A percentile compares a stretch with the other conserved stretches of the same genome.
These are phyloP conservation scores for Rhinichthys klamathensis DNA, from an alignment of 2,113 vertebrate species.

Conservation along the genomic window DNA sequence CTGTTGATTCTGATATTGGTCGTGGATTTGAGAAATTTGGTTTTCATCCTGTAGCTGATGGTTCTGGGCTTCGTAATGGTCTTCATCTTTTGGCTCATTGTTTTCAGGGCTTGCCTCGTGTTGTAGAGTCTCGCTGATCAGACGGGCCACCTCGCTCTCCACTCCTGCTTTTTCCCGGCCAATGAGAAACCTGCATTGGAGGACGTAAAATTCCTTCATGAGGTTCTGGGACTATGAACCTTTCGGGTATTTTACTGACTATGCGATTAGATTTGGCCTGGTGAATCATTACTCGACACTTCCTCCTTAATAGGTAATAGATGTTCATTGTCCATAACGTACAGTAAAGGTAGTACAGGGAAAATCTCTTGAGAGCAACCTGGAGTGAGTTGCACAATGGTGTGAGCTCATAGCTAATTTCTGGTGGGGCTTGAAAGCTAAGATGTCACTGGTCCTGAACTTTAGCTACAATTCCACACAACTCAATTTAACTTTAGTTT, in stretches of 20 bases:
- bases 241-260: constrained; percentile 14
- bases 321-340: neutral
- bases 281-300: constrained; percentile 56
- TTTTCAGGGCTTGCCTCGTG: constrained; percentile 76
- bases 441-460: neutral
- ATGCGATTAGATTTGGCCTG: constrained; percentile 32
- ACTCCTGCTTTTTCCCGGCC: constrained; percentile 88
- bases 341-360: neutral
- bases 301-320: neutral
- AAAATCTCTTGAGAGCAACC: neutral
- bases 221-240: constrained; percentile 8
- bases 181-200: constrained; percentile 75
- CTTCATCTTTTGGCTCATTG: constrained; percentile 9
- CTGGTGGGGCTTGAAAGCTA: neutral
- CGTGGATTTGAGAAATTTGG: neutral
- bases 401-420: neutral
- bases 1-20: constrained; percentile 40
- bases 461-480: neutral
- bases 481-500: neutral
- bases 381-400: neutral
- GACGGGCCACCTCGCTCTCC: constrained; percentile 88
- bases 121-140: constrained; percentile 89
- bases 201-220: neutral
- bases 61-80: neutral
- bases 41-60: constrained; percentile 6